These are phyloP conservation scores for Scalopus aquaticus DNA, from an alignment of 2,113 vertebrate genomes.

Conservation along the genomic window DNA sequence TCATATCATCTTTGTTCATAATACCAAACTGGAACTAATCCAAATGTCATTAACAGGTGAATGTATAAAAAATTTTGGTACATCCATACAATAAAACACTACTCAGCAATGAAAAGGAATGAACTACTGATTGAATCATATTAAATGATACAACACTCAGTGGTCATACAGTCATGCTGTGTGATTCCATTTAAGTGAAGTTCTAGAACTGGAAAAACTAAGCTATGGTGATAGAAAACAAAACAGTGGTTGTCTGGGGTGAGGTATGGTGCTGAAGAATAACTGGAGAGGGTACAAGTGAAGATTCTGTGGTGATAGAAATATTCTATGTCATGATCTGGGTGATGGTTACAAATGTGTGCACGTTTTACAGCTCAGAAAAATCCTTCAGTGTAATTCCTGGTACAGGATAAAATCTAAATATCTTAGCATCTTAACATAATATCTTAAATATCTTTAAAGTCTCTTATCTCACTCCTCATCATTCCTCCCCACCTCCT, in stretches of 20 bases:
- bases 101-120: neutral
- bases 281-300: neutral
- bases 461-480: slow-evolving; percentile 8
- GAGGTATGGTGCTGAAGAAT: neutral
- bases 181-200: neutral
- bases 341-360: neutral
- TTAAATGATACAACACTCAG: neutral
- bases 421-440: neutral
- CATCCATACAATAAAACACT: neutral
- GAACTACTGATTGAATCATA: neutral
- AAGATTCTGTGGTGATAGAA: slow-evolving; percentile 10
- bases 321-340: slow-evolving; percentile 36
- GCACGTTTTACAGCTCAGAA: neutral
- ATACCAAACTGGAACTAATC: slow-evolving; percentile 31
- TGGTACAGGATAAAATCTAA: neutral
- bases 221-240: slow-evolving; percentile 42
- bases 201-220: slow-evolving; percentile 27
- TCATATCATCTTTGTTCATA: slow-evolving; percentile 41
- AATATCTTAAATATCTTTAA: neutral
- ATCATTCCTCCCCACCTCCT: neutral
- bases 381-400: neutral
- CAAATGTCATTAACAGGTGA: neutral
- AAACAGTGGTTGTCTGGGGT: neutral
- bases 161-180: neutral
- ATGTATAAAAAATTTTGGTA: neutral